phyloP scores from a whole-genome alignment of 2,113 vertebrate species.

The Tor tambroides region DNA sequence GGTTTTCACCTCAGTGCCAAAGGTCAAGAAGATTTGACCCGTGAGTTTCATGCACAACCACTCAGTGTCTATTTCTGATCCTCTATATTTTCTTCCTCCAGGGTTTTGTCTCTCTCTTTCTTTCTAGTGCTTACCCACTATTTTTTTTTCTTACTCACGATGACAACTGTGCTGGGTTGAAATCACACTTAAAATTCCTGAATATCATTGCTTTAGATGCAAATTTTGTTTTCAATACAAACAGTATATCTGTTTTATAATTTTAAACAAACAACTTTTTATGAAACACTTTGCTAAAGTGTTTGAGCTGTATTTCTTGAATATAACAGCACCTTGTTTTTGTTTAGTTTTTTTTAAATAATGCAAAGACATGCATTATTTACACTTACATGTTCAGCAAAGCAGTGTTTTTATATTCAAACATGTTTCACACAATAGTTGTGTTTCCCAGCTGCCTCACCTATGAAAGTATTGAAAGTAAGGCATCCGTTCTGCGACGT shows the following conservation, averaged over 20 bases:
- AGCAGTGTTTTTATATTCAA: neutral
- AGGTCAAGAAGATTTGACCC: constrained; percentile 53
- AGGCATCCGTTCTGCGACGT: neutral
- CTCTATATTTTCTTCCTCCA: neutral
- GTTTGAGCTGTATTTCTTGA: neutral
- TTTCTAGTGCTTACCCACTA: neutral
- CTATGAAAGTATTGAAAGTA: constrained; percentile 10
- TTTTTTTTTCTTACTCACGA: neutral
- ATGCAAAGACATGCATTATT: neutral
- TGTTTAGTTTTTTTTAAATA: neutral
- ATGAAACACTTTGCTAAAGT: neutral
- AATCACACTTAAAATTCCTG: neutral
- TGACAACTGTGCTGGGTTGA: neutral
- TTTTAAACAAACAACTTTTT: neutral
- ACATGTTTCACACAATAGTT: neutral
- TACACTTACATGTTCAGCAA: neutral
- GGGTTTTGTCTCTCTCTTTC: constrained; percentile 11
- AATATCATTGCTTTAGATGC: neutral
- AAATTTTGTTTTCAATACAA: neutral
- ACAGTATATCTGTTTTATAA: neutral
- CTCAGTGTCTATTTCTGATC: constrained; percentile 1
- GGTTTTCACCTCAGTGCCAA: constrained; percentile 43
- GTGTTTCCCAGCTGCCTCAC: neutral
- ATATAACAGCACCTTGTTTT: neutral
- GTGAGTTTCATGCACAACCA: constrained; percentile 33